Evolutionary conservation across 2,888 invertebrate genomes (phyloP).

Genomic region (Plusia festucae): DNA sequence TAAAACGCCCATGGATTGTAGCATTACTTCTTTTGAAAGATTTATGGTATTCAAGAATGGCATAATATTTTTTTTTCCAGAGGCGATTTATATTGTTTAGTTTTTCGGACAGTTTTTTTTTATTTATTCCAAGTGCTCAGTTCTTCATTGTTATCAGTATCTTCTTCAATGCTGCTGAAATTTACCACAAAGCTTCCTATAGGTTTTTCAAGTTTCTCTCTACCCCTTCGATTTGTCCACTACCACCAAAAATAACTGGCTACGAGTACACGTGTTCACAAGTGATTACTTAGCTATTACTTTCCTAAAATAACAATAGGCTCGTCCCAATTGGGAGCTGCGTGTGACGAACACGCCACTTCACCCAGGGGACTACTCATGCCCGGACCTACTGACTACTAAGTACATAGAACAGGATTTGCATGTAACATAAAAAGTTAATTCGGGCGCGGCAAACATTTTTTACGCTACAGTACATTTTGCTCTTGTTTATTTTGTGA

Average conservation of each 20-base stretch:
- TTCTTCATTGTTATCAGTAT: too few relatives aligned
- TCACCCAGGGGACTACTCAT: neutral
- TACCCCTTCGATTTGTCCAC: neutral
- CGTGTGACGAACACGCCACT: neutral
- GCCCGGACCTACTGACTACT: neutral
- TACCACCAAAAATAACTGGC: neutral
- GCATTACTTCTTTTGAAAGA: neutral
- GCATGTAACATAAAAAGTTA: constrained; percentile 20
- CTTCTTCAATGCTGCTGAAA: neutral
- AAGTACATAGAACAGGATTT: constrained; percentile 10
- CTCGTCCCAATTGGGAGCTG: neutral
- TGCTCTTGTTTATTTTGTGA: constrained; percentile 41
- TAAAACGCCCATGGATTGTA: constrained; percentile 1
- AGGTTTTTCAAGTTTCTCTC: neutral
- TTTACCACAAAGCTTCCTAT: neutral
- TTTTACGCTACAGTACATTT: constrained; percentile 32
- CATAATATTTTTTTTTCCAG: neutral
- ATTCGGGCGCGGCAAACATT: neutral
- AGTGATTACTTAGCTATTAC: constrained; percentile 1
- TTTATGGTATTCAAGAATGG: neutral
- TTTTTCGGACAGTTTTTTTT: too few relatives aligned
- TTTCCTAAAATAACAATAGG: neutral
- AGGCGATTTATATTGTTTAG: neutral
- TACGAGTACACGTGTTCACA: neutral
- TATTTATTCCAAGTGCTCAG: too few relatives aligned